phyloP scores from a whole-genome alignment of 1,140 invertebrate species.

The Atta colombica region DNA sequence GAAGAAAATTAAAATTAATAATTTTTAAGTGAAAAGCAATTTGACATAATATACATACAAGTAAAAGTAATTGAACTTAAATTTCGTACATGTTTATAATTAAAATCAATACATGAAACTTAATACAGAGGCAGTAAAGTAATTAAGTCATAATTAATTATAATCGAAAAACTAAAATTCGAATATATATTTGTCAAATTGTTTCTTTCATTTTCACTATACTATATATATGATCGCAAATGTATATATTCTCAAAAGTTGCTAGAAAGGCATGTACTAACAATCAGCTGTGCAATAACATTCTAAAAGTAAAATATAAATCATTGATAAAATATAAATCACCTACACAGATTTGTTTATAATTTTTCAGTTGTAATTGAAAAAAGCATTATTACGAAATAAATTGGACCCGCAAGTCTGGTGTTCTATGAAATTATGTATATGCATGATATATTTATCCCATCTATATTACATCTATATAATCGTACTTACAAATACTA shows the following conservation, averaged over 20 bases:
- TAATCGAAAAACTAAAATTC: neutral
- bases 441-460: neutral
- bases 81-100: neutral
- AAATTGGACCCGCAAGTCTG: slow-evolving; percentile 27
- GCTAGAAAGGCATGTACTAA: neutral
- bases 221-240: neutral
- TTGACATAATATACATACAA: slow-evolving; percentile 7
- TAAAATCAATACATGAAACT: neutral
- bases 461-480: neutral
- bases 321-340: too few species aligned
- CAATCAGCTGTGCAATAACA: neutral
- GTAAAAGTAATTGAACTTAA: neutral
- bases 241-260: slow-evolving; percentile 19
- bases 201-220: neutral
- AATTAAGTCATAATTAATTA: neutral
- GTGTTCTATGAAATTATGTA: neutral
- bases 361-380: slow-evolving; percentile 30
- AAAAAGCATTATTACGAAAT: slow-evolving; percentile 30
- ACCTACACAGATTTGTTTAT: slow-evolving; percentile 15
- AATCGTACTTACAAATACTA: slow-evolving; percentile 27
- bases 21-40: slow-evolving; percentile 23
- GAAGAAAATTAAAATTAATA: slow-evolving; percentile 1
- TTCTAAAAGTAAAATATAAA: slow-evolving; percentile 19
- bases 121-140: slow-evolving; percentile 10
- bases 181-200: slow-evolving; percentile 7